Evolutionary conservation across 1,140 invertebrate genomes (phyloP), one percentile per base, ranked within the genome.

Genomic region (Calosoma granatense): DNA sequence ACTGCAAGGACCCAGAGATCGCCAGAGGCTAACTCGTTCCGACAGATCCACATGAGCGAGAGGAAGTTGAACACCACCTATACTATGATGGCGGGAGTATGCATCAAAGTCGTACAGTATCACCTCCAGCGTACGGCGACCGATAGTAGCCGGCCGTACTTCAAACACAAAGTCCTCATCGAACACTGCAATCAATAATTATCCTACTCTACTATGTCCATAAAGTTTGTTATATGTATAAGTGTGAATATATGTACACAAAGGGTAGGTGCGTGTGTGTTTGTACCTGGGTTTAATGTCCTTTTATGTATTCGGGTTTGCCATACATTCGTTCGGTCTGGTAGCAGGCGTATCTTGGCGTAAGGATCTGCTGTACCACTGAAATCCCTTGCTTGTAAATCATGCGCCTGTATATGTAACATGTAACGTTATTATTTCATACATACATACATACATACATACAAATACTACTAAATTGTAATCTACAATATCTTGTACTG

Each of bases 161-260:
- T 88, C 88, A 59, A 85, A 85, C 1, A 85, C 75, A 65, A 87
- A 90, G 53, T 87, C 78, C 55, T 86, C 80, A 39, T 83, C 80
- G 67, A 82, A 88, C 52, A 84, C 75, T 77, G 67, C 41, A 70
- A 78, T 75, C 55, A 72, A 71, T 59, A 47, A 69, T 51, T 62
- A 61, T 58, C 56, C 2, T n/a, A n/a, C n/a, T 15, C 1, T 4
- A n/a, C n/a, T n/a, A n/a, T n/a, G n/a, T n/a, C n/a, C n/a, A n/a
- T n/a, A n/a, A n/a, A n/a, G n/a, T n/a, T n/a, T n/a, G n/a, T n/a
- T n/a, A n/a, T n/a, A n/a, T n/a, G n/a, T n/a, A n/a, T n/a, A n/a
- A n/a, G n/a, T n/a, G n/a, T 36, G 26, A 9, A 36, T 36, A 36
- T 36, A 36, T 36, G 26, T 9, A 36, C 6, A 6, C 26, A 36